These are phyloP conservation scores for Trichoplusia ni DNA, from an alignment of 1,140 invertebrate genomes.

Conservation along the genomic window DNA sequence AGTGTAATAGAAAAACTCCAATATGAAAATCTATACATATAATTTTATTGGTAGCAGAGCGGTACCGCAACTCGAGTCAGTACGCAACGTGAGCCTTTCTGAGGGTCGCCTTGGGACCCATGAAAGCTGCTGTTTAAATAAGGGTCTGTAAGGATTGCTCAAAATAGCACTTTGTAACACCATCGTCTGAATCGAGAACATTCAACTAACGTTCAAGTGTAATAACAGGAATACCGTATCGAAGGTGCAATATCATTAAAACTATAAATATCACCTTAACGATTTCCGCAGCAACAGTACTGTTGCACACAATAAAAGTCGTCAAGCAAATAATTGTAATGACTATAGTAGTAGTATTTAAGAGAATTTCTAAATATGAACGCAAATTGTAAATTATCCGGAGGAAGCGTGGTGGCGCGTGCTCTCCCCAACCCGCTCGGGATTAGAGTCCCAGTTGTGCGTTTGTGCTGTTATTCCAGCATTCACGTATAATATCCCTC, in stretches of 20 bases:
- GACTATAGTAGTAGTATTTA: slow-evolving; percentile 25
- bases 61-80: slow-evolving; percentile 34
- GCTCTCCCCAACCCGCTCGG: slow-evolving; percentile 53
- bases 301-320: background rate
- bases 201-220: background rate
- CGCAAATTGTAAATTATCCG: slow-evolving; percentile 71
- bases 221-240: slow-evolving; percentile 3
- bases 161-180: slow-evolving; percentile 25
- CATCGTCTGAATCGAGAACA: slow-evolving; percentile 14
- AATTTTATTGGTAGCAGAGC: slow-evolving; percentile 30
- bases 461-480: slow-evolving; percentile 63
- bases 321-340: background rate
- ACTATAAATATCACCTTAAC: background rate
- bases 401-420: slow-evolving; percentile 61
- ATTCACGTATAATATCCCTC: slow-evolving; percentile 57
- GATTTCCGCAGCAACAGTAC: background rate
- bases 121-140: slow-evolving; percentile 32
- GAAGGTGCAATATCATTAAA: background rate
- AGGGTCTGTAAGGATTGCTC: slow-evolving; percentile 30
- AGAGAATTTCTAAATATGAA: slow-evolving; percentile 32
- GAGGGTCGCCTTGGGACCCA: slow-evolving; percentile 18
- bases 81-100: slow-evolving; percentile 34
- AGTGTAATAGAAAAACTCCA: slow-evolving; percentile 18
- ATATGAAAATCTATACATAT: slow-evolving; percentile 31
- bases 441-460: slow-evolving; percentile 70